These are phyloP conservation scores for Dufourea novaeangliae DNA, from an alignment of 1,140 invertebrate genomes.

Conservation along the genomic window DNA sequence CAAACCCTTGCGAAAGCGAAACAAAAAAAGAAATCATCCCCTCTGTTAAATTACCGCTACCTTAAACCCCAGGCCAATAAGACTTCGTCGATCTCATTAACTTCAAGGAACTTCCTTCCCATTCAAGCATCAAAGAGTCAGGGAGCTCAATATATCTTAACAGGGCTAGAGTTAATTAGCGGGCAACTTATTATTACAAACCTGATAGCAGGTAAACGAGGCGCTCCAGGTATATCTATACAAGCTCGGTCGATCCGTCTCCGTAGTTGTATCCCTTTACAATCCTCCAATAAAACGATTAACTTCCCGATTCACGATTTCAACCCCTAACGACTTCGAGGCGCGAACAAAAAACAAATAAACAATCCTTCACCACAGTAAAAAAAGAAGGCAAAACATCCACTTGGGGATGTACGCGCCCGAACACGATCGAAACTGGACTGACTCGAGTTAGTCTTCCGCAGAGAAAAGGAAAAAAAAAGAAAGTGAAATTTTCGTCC, in stretches of 20 bases:
- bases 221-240: background rate
- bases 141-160: background rate
- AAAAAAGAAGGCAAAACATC: background rate
- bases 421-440: constrained; percentile 58
- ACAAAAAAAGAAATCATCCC: too few species aligned
- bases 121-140: background rate
- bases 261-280: constrained; percentile 68
- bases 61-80: too few species aligned
- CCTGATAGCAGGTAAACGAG: background rate
- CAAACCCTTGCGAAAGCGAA: too few species aligned
- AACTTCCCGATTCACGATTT: constrained; percentile 62
- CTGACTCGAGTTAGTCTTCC: constrained; percentile 37
- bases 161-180: background rate
- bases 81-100: too few species aligned
- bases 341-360: background rate
- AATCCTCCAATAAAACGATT: constrained; percentile 72
- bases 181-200: background rate
- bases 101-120: too few species aligned
- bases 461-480: too few species aligned
- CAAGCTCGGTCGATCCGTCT: too few species aligned
- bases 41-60: too few species aligned
- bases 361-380: background rate
- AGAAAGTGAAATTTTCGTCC: constrained; percentile 71
- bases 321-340: background rate
- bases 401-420: constrained; percentile 19